Evolutionary conservation across 2,888 invertebrate genomes (phyloP), one percentile per base, ranked within the genome.

Genomic region (Branchipolynoe longqiensis): DNA sequence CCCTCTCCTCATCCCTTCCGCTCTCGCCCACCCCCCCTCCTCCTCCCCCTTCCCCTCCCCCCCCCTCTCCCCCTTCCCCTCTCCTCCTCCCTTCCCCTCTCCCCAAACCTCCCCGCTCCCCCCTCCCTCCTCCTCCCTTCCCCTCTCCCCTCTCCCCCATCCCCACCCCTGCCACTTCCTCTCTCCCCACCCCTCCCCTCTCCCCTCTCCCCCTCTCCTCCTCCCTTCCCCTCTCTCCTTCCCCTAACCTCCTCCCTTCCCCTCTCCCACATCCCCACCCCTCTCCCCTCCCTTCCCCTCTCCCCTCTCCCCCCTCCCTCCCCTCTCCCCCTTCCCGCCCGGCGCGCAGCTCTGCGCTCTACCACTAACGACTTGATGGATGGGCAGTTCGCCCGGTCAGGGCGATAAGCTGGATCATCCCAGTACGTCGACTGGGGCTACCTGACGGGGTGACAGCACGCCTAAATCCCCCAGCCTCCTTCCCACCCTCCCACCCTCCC

Each of bases 371-470:
- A 78, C 48, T 41, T 78, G 78, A 78, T 78, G 78, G 78, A 78
- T 78, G 78, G 33, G 78, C 48, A 78, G 48, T 31, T 1, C 22
- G 48, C 78, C 48, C 78, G 48, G 78, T 41, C 78, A 41, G 28
- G 3, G 31, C 41, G 78, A 78, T 78, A 78, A 78, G 78, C 78
- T 48, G 78, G 78, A 78, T 78, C 48, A 78, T 78, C 78, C 78
- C 31, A 14, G 69, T 33, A 41, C 22, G 78, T n/a, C 48, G 4
- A n/a, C n/a, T n/a, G n/a, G n/a, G 31, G 28, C 54, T 78, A 54
- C 78, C 78, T 78, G 78, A 78, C 78, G 54, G 48, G 54, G 54
- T 78, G 78, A 78, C 78, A 54, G 78, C 78, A 12, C 78, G 36
- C 69, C 69, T 69, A 69, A 69, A 69, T 36, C 38, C 69, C 58